phyloP scores from a whole-genome alignment of 2,888 invertebrate species.

The Volucella inanis region DNA sequence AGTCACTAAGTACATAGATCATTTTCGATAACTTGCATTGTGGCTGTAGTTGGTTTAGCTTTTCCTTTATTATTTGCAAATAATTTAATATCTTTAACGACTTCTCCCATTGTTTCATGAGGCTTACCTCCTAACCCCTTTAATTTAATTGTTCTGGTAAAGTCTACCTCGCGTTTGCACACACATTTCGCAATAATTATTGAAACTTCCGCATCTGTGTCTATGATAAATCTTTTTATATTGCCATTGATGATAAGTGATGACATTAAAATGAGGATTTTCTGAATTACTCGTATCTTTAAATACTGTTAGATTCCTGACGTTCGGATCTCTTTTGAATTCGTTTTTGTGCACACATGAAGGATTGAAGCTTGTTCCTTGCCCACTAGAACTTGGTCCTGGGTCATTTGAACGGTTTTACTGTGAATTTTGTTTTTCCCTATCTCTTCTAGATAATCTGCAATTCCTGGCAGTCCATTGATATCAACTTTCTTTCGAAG shows the following conservation, averaged over 20 bases:
- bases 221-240: no score
- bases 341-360: background rate
- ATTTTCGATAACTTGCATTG: background rate
- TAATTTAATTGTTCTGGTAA: no score
- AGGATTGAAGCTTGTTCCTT: background rate
- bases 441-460: background rate
- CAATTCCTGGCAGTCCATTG: background rate
- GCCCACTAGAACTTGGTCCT: no score
- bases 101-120: constrained; percentile 40
- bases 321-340: constrained; percentile 8
- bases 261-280: no score
- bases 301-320: background rate
- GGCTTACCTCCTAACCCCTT: constrained; percentile 29
- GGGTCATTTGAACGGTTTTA: background rate
- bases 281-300: no score
- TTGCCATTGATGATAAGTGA: no score
- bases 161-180: no score
- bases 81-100: constrained; percentile 22
- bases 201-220: no score
- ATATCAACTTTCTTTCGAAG: no score
- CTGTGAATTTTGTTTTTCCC: background rate
- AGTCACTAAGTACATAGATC: no score
- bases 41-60: background rate
- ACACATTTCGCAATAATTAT: no score
- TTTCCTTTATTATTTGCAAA: constrained; percentile 35